A percentile compares a stretch with the other conserved stretches of the same genome.
Evolutionary conservation across 1,140 invertebrate genomes (phyloP).

Genomic region (Drosophila mojavensis): DNA sequence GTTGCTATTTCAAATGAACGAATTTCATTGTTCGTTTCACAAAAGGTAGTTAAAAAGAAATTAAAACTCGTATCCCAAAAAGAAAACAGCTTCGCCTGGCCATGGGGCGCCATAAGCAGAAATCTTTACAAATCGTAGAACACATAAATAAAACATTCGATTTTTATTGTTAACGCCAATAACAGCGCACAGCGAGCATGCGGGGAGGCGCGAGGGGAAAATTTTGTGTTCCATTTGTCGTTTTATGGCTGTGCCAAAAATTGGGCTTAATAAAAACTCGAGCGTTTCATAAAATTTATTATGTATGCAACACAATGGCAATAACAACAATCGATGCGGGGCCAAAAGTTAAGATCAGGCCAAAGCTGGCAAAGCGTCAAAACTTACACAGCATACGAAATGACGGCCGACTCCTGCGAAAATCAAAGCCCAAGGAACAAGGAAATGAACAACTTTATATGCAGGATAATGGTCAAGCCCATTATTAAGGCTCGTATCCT

Average conservation of each 20-base stretch:
- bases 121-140: conserved; percentile 58
- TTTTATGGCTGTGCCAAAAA: conserved; percentile 80
- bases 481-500: conserved; percentile 62
- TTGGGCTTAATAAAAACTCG: conserved; percentile 79
- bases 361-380: conserved; percentile 34
- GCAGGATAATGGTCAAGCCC: conserved; percentile 76
- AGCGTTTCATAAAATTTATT: conserved; percentile 83
- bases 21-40: not conserved
- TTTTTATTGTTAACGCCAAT: conserved; percentile 57
- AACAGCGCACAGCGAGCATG: too few relatives aligned
- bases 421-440: conserved; percentile 72
- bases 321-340: conserved; percentile 39
- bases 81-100: not conserved
- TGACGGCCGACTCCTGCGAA: conserved; percentile 25
- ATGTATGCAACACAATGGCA: conserved; percentile 77
- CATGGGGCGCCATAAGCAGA: conserved; percentile 11
- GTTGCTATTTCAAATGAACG: not conserved
- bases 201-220: conserved; percentile 13
- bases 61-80: conserved; percentile 39
- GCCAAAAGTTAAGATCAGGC: conserved; percentile 29
- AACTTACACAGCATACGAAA: conserved; percentile 46
- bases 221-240: conserved; percentile 50
- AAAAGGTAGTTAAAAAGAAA: conserved; percentile 25
- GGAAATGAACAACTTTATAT: conserved; percentile 81
- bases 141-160: conserved; percentile 74